These are phyloP conservation scores for Struthidea cinerea DNA, from an alignment of 2,113 vertebrate species.

Conservation along the genomic window DNA sequence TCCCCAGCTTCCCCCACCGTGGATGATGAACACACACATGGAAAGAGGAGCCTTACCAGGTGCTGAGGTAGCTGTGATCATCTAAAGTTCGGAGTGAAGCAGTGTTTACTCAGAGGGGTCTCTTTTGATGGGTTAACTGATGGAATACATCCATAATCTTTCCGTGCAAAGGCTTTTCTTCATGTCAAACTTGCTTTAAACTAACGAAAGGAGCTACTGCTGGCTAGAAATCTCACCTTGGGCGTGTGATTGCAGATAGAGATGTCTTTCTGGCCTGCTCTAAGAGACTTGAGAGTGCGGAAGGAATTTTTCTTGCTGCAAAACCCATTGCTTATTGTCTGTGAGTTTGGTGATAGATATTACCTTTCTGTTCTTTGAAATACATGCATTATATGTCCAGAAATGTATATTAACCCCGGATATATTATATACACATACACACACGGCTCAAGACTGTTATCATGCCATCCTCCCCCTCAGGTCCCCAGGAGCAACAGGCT, in stretches of 20 bases:
- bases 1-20: rapidly evolving
- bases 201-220: neutral
- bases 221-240: neutral
- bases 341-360: too few relatives aligned
- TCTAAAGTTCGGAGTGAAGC: neutral
- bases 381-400: rapidly evolving
- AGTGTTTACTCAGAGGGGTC: neutral
- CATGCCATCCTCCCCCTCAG: neutral
- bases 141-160: neutral
- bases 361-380: neutral
- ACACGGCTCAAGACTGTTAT: neutral
- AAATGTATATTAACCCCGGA: neutral
- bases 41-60: rapidly evolving
- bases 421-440: rapidly evolving
- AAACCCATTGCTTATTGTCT: neutral
- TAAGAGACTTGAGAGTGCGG: neutral
- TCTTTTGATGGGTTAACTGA: neutral
- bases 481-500: neutral
- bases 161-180: neutral
- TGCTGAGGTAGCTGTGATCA: neutral
- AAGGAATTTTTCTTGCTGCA: neutral
- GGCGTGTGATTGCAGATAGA: neutral
- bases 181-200: neutral
- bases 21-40: rapidly evolving
- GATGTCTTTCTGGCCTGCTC: neutral